These are phyloP conservation scores for Epistrophe eligans DNA, from an alignment of 2,888 invertebrate genomes.

Conservation along the genomic window DNA sequence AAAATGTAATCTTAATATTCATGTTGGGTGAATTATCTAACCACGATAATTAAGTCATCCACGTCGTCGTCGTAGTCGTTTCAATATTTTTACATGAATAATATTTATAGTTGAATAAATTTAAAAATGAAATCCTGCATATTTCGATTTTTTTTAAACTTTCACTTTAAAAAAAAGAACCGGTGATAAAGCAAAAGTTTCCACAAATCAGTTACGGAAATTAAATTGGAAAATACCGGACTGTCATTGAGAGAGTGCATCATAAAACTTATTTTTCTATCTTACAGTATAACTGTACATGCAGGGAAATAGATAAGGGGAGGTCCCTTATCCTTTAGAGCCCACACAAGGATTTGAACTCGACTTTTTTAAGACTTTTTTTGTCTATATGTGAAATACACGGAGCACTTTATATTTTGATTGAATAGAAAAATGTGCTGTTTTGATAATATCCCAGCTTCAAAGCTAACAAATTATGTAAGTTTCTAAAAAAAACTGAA, in stretches of 20 bases:
- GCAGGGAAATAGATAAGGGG: background rate
- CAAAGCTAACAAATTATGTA: too few species aligned
- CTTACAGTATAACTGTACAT: background rate
- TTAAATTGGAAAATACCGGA: slow-evolving; percentile 68
- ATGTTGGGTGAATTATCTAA: background rate
- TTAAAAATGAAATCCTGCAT: background rate
- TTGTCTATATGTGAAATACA: background rate
- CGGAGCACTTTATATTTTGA: background rate
- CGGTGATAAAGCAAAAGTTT: slow-evolving; percentile 51
- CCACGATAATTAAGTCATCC: slow-evolving; percentile 1
- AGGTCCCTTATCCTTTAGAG: background rate
- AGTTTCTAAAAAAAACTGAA: too few species aligned
- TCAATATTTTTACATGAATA: slow-evolving; percentile 24
- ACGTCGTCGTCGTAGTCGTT: too few species aligned
- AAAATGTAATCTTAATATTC: background rate
- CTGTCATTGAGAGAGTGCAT: slow-evolving; percentile 32
- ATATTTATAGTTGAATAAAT: background rate
- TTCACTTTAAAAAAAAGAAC: slow-evolving; percentile 9
- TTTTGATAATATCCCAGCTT: too few species aligned
- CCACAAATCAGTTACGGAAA: slow-evolving; percentile 67
- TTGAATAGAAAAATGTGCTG: background rate
- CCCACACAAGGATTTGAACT: background rate
- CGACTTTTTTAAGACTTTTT: background rate
- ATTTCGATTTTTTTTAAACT: background rate
- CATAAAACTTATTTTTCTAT: slow-evolving; percentile 45